phyloP scores from a whole-genome alignment of 2,113 vertebrate genomes.

The Nansenia antarctica region DNA sequence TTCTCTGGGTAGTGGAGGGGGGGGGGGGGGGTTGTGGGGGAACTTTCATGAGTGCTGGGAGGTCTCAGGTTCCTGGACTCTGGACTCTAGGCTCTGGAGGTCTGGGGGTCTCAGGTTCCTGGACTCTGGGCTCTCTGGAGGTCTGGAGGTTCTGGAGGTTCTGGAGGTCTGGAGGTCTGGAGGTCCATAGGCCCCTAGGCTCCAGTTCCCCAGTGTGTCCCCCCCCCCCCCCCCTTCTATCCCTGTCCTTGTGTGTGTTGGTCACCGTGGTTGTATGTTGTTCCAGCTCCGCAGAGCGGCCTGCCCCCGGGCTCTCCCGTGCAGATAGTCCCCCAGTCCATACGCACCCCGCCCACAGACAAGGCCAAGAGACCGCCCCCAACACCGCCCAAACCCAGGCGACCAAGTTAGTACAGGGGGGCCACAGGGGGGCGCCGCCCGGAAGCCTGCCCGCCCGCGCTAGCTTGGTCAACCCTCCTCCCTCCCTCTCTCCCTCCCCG shows the following conservation, averaged over 20 bases:
- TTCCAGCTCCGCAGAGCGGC: slow-evolving; percentile 67
- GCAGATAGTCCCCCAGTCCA: slow-evolving; percentile 73
- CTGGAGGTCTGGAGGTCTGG: neutral
- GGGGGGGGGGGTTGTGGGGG: neutral
- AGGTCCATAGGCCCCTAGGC: too few relatives aligned
- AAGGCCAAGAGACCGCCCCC: slow-evolving; percentile 81
- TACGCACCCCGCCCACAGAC: slow-evolving; percentile 74
- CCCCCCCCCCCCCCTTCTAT: too few relatives aligned
- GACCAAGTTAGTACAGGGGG: slow-evolving; percentile 82
- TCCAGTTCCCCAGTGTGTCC: slow-evolving; percentile 10
- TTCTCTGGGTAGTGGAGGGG: neutral
- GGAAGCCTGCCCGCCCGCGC: slow-evolving; percentile 63
- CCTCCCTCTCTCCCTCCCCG: neutral
- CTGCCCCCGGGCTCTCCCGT: slow-evolving; percentile 67
- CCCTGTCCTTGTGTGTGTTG: slow-evolving; percentile 49
- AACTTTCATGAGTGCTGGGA: slow-evolving; percentile 8
- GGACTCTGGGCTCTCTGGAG: neutral
- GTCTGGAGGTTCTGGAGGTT: too few relatives aligned
- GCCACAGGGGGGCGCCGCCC: slow-evolving; percentile 25
- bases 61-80: slow-evolving; percentile 15
- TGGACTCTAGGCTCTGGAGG: slow-evolving; percentile 11
- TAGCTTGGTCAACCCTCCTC: slow-evolving; percentile 45
- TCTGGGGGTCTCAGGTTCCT: neutral
- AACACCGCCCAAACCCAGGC: slow-evolving; percentile 81
- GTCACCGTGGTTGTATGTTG: slow-evolving; percentile 28